Evolutionary conservation across 2,888 invertebrate species (phyloP).

Genomic region (Pachydiplax longipennis): DNA sequence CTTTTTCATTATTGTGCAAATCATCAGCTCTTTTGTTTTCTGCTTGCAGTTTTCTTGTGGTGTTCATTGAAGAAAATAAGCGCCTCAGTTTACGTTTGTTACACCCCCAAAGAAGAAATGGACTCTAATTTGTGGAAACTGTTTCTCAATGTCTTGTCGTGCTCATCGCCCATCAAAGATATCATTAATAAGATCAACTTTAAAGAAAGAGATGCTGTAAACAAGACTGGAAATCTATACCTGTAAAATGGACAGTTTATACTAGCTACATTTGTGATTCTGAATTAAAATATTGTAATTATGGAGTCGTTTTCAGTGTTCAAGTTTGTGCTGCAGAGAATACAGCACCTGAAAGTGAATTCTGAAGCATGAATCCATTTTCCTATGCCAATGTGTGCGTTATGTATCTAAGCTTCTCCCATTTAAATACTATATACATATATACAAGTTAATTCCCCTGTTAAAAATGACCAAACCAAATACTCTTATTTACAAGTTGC

Average conservation of each 20-base stretch:
- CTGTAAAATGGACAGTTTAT: background rate
- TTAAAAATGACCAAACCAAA: too few relatives aligned
- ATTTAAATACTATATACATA: too few relatives aligned
- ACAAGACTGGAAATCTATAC: conserved; percentile 5
- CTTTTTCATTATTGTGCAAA: background rate
- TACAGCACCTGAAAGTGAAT: too few relatives aligned
- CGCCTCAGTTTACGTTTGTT: background rate
- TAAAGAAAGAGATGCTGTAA: background rate
- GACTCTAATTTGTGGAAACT: background rate
- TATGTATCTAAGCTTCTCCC: too few relatives aligned
- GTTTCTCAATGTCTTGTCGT: background rate
- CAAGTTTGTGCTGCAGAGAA: too few relatives aligned
- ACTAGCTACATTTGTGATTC: background rate
- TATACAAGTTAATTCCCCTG: too few relatives aligned
- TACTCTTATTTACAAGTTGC: too few relatives aligned
- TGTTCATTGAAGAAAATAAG: background rate
- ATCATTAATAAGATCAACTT: background rate
- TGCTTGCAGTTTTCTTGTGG: background rate
- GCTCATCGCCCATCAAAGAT: background rate
- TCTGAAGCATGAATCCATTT: too few relatives aligned
- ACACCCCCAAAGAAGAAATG: conserved; percentile 1
- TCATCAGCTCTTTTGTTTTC: background rate
- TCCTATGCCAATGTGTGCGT: too few relatives aligned
- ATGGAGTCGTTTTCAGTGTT: too few relatives aligned
- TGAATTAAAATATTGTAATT: too few relatives aligned